Conservation (phyloP, 37 sponge, comb jelly and placozoan genomes). For the Cliona cf. orientalis region DNA sequence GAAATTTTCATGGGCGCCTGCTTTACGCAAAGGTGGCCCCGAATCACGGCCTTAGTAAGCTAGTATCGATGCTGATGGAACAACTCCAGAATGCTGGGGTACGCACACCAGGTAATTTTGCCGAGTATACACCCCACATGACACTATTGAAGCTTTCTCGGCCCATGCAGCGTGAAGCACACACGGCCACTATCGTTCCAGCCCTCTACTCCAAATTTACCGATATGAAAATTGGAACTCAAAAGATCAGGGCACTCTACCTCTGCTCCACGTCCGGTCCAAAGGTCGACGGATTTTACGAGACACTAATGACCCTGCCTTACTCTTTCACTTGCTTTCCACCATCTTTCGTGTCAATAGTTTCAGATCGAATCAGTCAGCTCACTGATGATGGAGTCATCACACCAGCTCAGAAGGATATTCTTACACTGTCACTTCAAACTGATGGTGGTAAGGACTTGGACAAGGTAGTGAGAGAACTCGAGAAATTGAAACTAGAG, state of each 20-base stretch:
- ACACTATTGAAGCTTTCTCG: conserved; percentile 81
- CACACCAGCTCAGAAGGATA: too few relatives aligned
- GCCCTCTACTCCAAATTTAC: conserved; percentile 49
- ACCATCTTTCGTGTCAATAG: not conserved
- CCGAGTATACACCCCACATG: conserved; percentile 83
- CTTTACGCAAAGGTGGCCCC: conserved; percentile 59
- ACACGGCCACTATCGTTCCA: conserved; percentile 25
- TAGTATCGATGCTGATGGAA: conserved; percentile 63
- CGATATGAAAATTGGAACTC: conserved; percentile 47
- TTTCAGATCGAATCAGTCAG: not conserved
- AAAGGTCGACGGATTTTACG: conserved; percentile 66
- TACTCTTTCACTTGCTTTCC: too few relatives aligned
- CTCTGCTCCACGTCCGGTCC: conserved; percentile 78
- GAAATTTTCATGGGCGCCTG: conserved; percentile 71
- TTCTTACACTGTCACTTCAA: too few relatives aligned
- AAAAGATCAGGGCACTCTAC: conserved; percentile 43
- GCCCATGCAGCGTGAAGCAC: conserved; percentile 69
- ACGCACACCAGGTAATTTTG: conserved; percentile 85
- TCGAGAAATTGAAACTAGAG: too few relatives aligned
- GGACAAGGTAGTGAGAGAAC: too few relatives aligned
- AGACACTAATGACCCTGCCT: too few relatives aligned
- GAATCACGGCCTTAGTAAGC: conserved; percentile 58
- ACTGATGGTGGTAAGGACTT: too few relatives aligned
- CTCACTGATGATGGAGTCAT: too few relatives aligned
- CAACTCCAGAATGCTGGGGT: conserved; percentile 74